A percentile compares a stretch with the other conserved stretches of the same genome.
These are phyloP conservation scores for Alcedo quadribrachys DNA, from an alignment of 2,797 vertebrate genomes.

Conservation along the genomic window DNA sequence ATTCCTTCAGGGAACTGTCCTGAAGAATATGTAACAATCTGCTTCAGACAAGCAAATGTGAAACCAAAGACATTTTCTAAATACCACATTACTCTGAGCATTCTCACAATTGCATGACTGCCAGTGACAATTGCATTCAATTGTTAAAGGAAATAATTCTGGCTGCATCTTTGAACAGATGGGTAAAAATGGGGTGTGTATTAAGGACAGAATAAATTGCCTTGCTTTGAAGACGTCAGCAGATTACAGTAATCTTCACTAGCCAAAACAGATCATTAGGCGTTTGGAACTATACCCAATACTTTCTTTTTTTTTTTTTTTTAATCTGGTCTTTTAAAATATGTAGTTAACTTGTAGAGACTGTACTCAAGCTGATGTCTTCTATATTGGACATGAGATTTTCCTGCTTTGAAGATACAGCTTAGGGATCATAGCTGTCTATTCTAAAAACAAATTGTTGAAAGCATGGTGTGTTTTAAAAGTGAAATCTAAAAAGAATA, in stretches of 20 bases:
- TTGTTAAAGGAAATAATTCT: conserved; percentile 39
- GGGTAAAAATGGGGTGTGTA: conserved; percentile 13
- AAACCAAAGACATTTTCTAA: conserved; percentile 59
- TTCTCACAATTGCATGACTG: conserved; percentile 20
- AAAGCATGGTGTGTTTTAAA: not conserved
- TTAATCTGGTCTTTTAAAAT: not conserved
- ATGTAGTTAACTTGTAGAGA: not conserved
- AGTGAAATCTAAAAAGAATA: not conserved
- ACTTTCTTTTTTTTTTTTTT: not conserved
- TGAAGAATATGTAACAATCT: conserved; percentile 55
- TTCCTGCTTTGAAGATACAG: not conserved
- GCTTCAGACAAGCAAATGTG: conserved; percentile 57
- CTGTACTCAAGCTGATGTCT: not conserved
- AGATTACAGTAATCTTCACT: conserved; percentile 43
- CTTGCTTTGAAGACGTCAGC: conserved; percentile 40
- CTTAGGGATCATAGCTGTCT: not conserved
- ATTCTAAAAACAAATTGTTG: not conserved
- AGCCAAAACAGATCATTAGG: conserved; percentile 34
- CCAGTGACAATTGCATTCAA: not conserved
- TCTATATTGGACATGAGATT: not conserved
- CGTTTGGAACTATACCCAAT: not conserved
- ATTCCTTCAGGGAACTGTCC: conserved; percentile 40
- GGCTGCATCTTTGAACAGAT: conserved; percentile 43
- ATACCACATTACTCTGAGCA: conserved; percentile 21
- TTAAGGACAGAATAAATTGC: conserved; percentile 29